phyloP scores from a whole-genome alignment of 2,113 vertebrate species.

The Mustela lutreola region DNA sequence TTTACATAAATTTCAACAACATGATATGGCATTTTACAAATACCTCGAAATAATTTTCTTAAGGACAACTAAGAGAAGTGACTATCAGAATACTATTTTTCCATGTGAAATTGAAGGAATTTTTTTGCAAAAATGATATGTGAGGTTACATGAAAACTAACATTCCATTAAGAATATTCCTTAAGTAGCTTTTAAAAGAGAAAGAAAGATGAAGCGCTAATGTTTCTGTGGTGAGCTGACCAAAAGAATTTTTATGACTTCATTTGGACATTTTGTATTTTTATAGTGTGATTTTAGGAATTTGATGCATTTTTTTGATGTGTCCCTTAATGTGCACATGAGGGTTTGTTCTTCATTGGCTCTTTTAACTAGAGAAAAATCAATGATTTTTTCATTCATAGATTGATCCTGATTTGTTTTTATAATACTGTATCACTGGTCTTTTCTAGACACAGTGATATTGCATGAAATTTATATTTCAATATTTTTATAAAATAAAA shows the following conservation, averaged over 20 bases:
- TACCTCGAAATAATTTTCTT: neutral
- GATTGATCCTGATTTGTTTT: constrained; percentile 51
- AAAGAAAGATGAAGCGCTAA: neutral
- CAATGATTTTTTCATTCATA: constrained; percentile 43
- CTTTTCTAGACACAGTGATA: constrained; percentile 39
- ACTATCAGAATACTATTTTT: neutral
- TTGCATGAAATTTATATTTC: neutral
- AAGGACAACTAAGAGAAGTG: neutral
- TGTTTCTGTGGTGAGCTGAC: neutral
- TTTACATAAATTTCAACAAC: constrained; percentile 45
- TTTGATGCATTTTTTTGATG: neutral
- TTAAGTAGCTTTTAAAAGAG: constrained; percentile 17
- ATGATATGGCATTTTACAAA: constrained; percentile 28
- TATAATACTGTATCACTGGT: constrained; percentile 10
- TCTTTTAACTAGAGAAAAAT: constrained; percentile 57
- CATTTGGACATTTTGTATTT: constrained; percentile 47
- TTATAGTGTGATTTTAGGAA: constrained; percentile 22
- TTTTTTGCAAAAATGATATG: constrained; percentile 22
- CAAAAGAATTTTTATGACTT: constrained; percentile 44
- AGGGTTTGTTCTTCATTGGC: neutral
- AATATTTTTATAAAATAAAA: constrained; percentile 60
- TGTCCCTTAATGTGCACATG: neutral
- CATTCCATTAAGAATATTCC: constrained; percentile 4
- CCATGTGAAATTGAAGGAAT: neutral
- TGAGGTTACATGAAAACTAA: neutral